phyloP scores from a whole-genome alignment of 2,888 invertebrate species.

The Heliconius ethilla region DNA sequence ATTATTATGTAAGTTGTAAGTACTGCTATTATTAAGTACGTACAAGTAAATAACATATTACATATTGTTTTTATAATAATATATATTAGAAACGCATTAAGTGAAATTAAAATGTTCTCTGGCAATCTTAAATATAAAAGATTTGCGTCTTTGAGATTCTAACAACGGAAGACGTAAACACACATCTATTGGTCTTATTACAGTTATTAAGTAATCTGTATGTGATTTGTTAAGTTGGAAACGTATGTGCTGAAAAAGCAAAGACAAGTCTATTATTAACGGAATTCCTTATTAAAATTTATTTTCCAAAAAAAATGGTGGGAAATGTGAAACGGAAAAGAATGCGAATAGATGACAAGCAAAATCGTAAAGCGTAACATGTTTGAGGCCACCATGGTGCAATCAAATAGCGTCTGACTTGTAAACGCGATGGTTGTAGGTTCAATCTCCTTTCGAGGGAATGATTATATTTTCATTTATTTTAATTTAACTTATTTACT shows the following conservation, averaged over 20 bases:
- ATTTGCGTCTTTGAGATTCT: not conserved
- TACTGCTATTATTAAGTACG: not conserved
- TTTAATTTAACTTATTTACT: too few species aligned
- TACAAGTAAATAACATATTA: not conserved
- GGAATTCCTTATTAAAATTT: too few species aligned
- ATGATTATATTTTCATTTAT: too few species aligned
- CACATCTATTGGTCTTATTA: not conserved
- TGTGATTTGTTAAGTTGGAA: too few species aligned
- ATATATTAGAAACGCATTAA: constrained; percentile 21
- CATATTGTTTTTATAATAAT: constrained; percentile 4
- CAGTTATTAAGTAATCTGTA: not conserved
- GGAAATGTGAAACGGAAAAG: not conserved
- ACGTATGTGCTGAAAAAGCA: not conserved
- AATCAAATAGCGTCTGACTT: too few species aligned
- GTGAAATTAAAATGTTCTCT: constrained; percentile 16
- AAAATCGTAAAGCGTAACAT: too few species aligned
- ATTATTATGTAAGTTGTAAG: not conserved
- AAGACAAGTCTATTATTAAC: not conserved
- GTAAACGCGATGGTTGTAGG: too few species aligned
- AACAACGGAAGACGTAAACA: not conserved
- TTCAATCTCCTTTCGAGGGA: too few species aligned
- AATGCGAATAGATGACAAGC: too few species aligned
- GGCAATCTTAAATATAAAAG: constrained; percentile 3
- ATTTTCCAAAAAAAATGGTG: not conserved
- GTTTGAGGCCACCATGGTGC: too few species aligned